These are phyloP conservation scores for Drymodes brunneopygia DNA, from an alignment of 2,113 vertebrate species.

Conservation along the genomic window DNA sequence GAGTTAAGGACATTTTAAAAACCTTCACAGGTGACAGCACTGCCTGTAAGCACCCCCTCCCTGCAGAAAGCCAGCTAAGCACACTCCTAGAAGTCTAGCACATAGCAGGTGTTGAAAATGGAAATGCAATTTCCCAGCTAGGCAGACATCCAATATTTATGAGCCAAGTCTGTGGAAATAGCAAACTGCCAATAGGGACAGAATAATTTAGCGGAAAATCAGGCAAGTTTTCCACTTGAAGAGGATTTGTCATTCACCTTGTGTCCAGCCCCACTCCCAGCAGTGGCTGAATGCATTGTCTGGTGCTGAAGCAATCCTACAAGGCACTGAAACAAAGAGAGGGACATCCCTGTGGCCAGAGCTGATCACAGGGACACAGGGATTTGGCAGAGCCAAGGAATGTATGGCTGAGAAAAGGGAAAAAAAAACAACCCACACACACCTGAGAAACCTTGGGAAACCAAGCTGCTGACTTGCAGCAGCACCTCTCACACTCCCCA, in stretches of 20 bases:
- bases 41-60: not conserved
- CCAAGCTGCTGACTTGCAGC: not conserved
- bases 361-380: not conserved
- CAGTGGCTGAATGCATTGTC: not conserved
- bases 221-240: slow-evolving; percentile 16
- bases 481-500: not conserved
- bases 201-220: slow-evolving; percentile 48
- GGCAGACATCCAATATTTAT: slow-evolving; percentile 62
- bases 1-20: not conserved
- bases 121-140: slow-evolving; percentile 70
- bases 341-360: not conserved
- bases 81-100: slow-evolving; percentile 45
- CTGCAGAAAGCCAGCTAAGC: not conserved
- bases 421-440: not conserved
- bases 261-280: not conserved
- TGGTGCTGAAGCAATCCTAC: not conserved
- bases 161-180: slow-evolving; percentile 63
- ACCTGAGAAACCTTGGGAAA: not conserved
- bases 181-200: slow-evolving; percentile 38
- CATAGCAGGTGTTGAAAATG: slow-evolving; percentile 71
- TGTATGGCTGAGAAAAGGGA: not conserved
- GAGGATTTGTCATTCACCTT: slow-evolving; percentile 10
- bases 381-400: not conserved
- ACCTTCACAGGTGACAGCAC: not conserved
- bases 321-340: not conserved